A percentile compares a stretch with the other conserved stretches of the same genome.
phyloP scores from a whole-genome alignment of 2,113 vertebrate genomes.

The Corythaixoides concolor region DNA sequence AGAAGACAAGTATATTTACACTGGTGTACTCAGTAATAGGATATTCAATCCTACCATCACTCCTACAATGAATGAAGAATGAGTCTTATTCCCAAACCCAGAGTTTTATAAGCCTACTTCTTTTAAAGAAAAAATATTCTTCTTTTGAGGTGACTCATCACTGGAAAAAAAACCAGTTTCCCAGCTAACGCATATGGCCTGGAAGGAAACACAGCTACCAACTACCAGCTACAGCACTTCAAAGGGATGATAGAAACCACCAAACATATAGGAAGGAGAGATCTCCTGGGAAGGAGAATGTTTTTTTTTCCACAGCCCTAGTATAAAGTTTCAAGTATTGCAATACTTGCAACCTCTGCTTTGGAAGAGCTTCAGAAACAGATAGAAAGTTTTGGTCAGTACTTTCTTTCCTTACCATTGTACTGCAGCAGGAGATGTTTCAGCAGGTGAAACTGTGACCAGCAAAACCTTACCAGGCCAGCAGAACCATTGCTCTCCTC shows the following conservation, averaged over 20 bases:
- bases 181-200: background rate
- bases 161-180: background rate
- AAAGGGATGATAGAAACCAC: background rate
- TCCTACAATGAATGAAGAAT: background rate
- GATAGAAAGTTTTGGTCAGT: background rate
- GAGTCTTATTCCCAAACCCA: background rate
- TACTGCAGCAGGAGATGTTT: background rate
- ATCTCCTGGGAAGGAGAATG: background rate
- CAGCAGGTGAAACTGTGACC: background rate
- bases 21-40: background rate
- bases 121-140: background rate
- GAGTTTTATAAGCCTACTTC: background rate
- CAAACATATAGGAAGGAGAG: background rate
- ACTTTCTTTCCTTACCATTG: background rate
- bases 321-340: background rate
- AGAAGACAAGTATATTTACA: background rate
- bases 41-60: background rate
- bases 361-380: background rate
- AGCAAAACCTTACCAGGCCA: background rate
- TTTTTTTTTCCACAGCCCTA: background rate
- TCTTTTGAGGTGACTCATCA: background rate
- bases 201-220: background rate
- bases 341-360: background rate
- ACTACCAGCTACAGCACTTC: background rate
- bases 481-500: background rate